These are phyloP conservation scores for Dioctria linearis DNA, from an alignment of 2,888 invertebrate species.

Conservation along the genomic window DNA sequence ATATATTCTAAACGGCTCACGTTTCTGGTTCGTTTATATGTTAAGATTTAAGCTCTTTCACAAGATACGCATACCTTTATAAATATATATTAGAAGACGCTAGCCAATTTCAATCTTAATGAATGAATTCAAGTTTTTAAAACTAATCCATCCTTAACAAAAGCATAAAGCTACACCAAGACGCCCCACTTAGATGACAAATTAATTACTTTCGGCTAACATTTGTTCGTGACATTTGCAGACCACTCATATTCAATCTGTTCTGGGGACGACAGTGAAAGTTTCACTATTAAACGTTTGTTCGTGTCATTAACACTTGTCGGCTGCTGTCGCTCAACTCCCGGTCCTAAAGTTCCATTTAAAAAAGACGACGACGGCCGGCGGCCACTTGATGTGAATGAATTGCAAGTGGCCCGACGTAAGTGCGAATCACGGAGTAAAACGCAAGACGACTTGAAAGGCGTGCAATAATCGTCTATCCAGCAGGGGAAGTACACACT, in stretches of 20 bases:
- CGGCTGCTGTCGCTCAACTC: not conserved
- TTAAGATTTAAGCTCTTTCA: too few relatives aligned
- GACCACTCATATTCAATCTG: not conserved
- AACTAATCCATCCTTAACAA: too few relatives aligned
- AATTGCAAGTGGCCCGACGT: slow-evolving; percentile 22
- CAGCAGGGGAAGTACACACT: slow-evolving; percentile 26
- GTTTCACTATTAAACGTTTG: slow-evolving; percentile 32
- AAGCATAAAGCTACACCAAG: not conserved
- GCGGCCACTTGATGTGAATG: slow-evolving; percentile 36
- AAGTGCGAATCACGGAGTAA: not conserved
- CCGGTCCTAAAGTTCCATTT: not conserved
- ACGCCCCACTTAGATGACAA: not conserved
- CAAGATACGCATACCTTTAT: too few relatives aligned
- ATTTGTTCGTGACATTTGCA: slow-evolving; percentile 16
- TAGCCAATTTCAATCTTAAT: too few relatives aligned
- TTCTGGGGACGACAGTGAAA: slow-evolving; percentile 5
- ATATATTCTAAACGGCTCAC: too few relatives aligned
- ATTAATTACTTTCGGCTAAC: slow-evolving; percentile 28
- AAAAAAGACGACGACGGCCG: slow-evolving; percentile 1
- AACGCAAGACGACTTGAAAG: slow-evolving; percentile 6
- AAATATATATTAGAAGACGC: too few relatives aligned
- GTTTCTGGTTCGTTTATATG: too few relatives aligned
- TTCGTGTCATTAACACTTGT: slow-evolving; percentile 33
- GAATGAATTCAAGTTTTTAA: too few relatives aligned
- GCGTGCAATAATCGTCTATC: slow-evolving; percentile 27